phyloP scores from a whole-genome alignment of 1,140 invertebrate genomes.

The Rhagoletis zephyria region DNA sequence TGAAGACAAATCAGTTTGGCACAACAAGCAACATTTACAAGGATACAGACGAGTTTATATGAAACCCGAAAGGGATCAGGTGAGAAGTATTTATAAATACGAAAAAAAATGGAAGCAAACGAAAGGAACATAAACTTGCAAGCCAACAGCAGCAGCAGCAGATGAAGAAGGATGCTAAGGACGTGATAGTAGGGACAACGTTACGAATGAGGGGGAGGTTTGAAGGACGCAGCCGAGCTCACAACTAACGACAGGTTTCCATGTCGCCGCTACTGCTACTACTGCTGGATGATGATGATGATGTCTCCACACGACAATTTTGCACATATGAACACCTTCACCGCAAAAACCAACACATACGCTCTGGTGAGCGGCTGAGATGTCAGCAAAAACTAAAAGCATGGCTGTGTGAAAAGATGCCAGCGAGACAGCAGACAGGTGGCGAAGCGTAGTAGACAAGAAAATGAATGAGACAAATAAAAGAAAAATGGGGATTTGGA shows the following conservation, averaged over 20 bases:
- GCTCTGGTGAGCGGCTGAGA: background rate
- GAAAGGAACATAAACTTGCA: background rate
- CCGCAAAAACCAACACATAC: constrained; percentile 47
- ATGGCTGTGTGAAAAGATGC: background rate
- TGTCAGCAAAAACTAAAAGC: background rate
- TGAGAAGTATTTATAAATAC: background rate
- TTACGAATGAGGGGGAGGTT: too few species aligned
- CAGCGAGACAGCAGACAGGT: constrained; percentile 26
- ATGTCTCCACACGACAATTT: constrained; percentile 25
- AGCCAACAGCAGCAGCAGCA: background rate
- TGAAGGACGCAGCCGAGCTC: background rate
- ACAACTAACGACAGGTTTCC: background rate
- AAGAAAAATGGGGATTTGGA: background rate
- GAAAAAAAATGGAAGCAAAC: background rate
- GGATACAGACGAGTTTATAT: background rate
- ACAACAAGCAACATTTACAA: constrained; percentile 29
- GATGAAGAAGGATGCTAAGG: background rate
- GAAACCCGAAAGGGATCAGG: constrained; percentile 5
- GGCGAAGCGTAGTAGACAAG: background rate
- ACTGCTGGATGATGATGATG: background rate
- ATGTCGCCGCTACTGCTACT: background rate
- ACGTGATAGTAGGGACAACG: too few species aligned
- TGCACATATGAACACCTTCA: constrained; percentile 44
- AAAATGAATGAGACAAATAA: background rate
- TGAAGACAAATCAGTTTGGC: constrained; percentile 21